Percentiles rank a stretch among this genome's conserved stretches.
phyloP scores from a whole-genome alignment of 1,140 invertebrate species.

The Ostrea edulis region DNA sequence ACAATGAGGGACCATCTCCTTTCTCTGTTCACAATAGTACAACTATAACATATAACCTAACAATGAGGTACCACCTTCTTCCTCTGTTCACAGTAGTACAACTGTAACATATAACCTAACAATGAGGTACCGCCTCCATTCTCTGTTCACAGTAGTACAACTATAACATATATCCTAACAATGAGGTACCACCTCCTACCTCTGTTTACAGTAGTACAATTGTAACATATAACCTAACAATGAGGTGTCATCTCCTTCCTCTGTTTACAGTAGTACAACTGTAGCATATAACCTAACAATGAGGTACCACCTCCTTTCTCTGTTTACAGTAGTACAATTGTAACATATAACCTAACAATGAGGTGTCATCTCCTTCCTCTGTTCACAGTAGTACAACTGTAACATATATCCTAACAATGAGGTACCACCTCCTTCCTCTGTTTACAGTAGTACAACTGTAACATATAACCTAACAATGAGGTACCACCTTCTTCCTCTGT shows the following conservation, averaged over 20 bases:
- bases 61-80: too few relatives aligned
- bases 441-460: too few relatives aligned
- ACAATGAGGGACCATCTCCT: conserved; percentile 62
- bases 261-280: conserved; percentile 80
- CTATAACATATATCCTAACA: conserved; percentile 55
- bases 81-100: too few relatives aligned
- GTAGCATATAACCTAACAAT: neutral
- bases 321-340: too few relatives aligned
- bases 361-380: conserved; percentile 75
- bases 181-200: too few relatives aligned
- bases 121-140: conserved; percentile 68
- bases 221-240: too few relatives aligned
- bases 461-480: too few relatives aligned
- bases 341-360: too few relatives aligned
- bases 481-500: conserved; percentile 76
- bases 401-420: neutral
- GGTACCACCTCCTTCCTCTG: too few relatives aligned
- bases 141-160: conserved; percentile 80
- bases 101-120: too few relatives aligned
- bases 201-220: too few relatives aligned
- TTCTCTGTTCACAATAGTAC: conserved; percentile 80
- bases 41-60: conserved; percentile 64
- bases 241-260: conserved; percentile 70
- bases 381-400: conserved; percentile 80
- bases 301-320: too few relatives aligned